Evolutionary conservation across 2,888 invertebrate genomes (phyloP).

Genomic region (Ceraclea dissimilis): DNA sequence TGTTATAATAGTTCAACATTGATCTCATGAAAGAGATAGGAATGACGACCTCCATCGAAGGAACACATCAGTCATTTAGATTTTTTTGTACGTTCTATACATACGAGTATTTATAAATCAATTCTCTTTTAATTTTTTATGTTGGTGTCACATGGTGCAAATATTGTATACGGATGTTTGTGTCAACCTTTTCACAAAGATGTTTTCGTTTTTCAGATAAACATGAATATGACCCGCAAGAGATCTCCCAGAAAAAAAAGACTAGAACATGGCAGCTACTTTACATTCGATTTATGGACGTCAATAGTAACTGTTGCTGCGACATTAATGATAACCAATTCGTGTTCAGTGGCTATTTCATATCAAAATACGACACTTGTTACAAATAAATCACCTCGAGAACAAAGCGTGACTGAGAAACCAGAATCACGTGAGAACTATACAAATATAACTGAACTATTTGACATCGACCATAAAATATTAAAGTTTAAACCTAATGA

Average conservation of each 20-base stretch:
- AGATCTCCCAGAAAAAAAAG: conserved; percentile 19
- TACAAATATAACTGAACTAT: neutral
- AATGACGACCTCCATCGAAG: too few species aligned
- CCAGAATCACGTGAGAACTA: neutral
- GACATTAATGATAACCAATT: neutral
- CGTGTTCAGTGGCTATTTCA: neutral
- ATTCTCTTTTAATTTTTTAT: too few species aligned
- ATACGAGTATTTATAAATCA: too few species aligned
- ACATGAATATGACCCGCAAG: conserved; percentile 15
- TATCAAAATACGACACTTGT: conserved; percentile 6
- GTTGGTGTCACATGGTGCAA: too few species aligned
- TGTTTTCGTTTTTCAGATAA: conserved; percentile 13
- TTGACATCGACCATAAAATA: neutral
- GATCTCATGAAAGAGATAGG: too few species aligned
- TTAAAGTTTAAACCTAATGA: neutral
- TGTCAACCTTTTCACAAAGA: too few species aligned
- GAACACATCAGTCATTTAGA: too few species aligned
- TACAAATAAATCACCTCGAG: neutral
- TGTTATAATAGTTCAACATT: too few species aligned
- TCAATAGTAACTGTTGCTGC: neutral
- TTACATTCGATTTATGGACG: conserved; percentile 14
- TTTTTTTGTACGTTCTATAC: too few species aligned
- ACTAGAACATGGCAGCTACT: conserved; percentile 11
- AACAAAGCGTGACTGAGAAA: neutral
- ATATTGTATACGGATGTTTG: too few species aligned